Conservation (phyloP, 2,113 vertebrate genomes). For the Silurus glanis region DNA sequence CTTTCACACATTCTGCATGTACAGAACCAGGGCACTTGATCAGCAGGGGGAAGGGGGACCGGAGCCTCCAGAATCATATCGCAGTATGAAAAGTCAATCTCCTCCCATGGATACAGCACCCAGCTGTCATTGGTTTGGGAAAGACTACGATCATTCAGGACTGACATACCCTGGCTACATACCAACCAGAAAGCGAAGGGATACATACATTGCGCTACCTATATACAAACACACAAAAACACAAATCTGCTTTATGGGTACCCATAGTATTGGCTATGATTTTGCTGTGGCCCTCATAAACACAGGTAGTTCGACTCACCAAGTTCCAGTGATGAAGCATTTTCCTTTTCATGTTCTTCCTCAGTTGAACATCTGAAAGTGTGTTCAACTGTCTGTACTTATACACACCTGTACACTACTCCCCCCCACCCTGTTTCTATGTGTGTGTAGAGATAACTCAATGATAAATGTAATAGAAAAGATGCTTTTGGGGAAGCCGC, state of each 20-base stretch:
- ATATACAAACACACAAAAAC: not conserved
- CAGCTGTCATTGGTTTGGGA: not conserved
- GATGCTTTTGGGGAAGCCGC: conserved; percentile 19
- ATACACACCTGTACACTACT: not conserved
- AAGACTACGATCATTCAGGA: not conserved
- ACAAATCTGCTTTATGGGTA: not conserved
- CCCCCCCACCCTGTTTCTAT: not conserved
- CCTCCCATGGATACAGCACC: not conserved
- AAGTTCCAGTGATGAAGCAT: conserved; percentile 34
- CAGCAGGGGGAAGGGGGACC: conserved; percentile 13
- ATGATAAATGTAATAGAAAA: conserved; percentile 10
- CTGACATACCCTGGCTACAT: not conserved
- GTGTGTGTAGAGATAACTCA: not conserved
- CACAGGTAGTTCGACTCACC: conserved; percentile 21
- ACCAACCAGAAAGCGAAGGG: conserved; percentile 17
- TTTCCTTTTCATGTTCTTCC: not conserved
- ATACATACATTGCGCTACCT: not conserved
- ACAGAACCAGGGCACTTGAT: conserved; percentile 68
- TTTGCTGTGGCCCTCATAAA: not conserved
- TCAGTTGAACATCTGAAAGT: conserved; percentile 4
- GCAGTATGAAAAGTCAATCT: conserved; percentile 52
- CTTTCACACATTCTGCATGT: conserved; percentile 62
- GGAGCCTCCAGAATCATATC: conserved; percentile 54
- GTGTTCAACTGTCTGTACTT: conserved; percentile 11
- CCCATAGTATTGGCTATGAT: not conserved